A percentile compares a stretch with the other conserved stretches of the same genome.
Evolutionary conservation across 2,888 invertebrate species (phyloP).

Genomic region (Serrognathus titanus): DNA sequence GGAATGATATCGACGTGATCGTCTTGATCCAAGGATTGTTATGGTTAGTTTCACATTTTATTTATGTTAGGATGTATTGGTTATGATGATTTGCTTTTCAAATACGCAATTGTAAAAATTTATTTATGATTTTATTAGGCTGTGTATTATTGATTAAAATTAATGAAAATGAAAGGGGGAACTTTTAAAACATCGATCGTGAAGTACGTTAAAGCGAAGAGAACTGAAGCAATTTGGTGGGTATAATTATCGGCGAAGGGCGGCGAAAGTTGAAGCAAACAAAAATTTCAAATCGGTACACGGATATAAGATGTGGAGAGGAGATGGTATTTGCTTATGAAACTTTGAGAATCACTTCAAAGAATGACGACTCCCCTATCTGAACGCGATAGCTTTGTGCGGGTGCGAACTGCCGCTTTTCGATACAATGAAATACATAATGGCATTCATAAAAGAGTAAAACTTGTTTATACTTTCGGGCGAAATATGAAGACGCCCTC

Average conservation of each 20-base stretch:
- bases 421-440: neutral
- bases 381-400: constrained; percentile 11
- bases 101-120: no score
- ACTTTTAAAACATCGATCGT: no score
- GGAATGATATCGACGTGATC: no score
- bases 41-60: no score
- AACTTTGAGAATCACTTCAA: constrained; percentile 11
- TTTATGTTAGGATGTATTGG: no score
- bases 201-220: no score
- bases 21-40: no score
- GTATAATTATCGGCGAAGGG: constrained; percentile 13
- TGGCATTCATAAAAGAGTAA: neutral
- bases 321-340: constrained; percentile 7
- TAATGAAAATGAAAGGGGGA: no score
- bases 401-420: constrained; percentile 4
- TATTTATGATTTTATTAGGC: no score
- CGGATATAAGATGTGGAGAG: constrained; percentile 10
- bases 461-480: neutral
- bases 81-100: no score
- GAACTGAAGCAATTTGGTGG: constrained; percentile 11
- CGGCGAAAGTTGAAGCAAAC: constrained; percentile 9
- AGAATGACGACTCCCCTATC: constrained; percentile 4
- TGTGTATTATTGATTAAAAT: no score
- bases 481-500: neutral
- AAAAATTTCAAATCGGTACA: constrained; percentile 7